Percentiles rank a stretch among this genome's conserved stretches.
Evolutionary conservation across 2,797 vertebrate species (phyloP).

Genomic region (Coregonus ussuriensis): DNA sequence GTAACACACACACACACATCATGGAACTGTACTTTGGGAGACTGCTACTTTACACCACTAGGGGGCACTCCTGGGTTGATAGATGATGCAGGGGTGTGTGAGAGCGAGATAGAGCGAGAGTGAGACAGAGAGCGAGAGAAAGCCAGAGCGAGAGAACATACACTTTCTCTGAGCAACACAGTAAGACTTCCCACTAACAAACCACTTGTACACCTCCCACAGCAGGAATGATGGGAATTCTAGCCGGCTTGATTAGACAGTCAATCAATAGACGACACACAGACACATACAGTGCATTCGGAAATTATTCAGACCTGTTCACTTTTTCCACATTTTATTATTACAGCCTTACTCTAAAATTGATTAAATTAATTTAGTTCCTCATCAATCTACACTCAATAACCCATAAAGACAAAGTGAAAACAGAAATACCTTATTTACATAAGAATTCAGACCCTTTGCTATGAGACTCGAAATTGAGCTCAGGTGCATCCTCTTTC

Average conservation of each 20-base stretch:
- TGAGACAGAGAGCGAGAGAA: neutral
- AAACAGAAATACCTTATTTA: no score
- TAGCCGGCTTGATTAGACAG: neutral
- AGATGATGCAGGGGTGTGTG: neutral
- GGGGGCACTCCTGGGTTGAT: constrained; percentile 39
- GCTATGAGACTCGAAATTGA: no score
- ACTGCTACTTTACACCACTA: constrained; percentile 37
- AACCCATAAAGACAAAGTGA: no score
- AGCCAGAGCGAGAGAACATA: neutral
- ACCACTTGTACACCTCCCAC: neutral
- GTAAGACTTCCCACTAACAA: neutral
- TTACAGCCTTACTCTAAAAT: no score
- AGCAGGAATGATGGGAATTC: constrained; percentile 1
- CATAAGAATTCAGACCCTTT: no score
- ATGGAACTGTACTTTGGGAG: neutral
- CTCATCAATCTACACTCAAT: no score
- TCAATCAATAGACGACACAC: neutral
- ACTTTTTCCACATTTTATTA: no score
- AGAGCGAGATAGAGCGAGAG: neutral
- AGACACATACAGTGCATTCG: no score
- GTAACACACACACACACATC: neutral
- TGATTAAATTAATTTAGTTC: no score
- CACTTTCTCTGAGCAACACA: neutral
- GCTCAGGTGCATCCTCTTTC: no score
- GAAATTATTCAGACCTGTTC: no score